Evolutionary conservation across 1,140 invertebrate species (phyloP).

Genomic region (Agraylea sexmaculata): DNA sequence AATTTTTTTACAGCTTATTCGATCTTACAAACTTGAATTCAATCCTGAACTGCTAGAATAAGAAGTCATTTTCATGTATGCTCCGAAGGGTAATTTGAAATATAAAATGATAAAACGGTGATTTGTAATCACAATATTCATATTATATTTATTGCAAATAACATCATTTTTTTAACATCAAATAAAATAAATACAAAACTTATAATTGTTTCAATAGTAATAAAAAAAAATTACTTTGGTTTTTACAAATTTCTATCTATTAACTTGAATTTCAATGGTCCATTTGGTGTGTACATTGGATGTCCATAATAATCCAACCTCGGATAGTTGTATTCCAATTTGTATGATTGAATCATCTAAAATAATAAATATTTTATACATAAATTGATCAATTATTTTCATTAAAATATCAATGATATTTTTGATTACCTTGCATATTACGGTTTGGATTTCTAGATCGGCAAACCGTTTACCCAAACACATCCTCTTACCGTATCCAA

Average conservation of each 20-base stretch:
- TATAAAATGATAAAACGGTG: conserved; percentile 54
- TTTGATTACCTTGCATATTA: conserved; percentile 49
- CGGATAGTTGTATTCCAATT: conserved; percentile 51
- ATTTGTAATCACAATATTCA: too few species aligned
- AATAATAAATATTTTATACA: conserved; percentile 27
- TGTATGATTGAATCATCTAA: conserved; percentile 55
- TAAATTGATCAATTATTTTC: background rate
- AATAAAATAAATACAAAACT: conserved; percentile 1
- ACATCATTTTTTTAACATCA: background rate
- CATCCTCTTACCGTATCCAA: conserved; percentile 63
- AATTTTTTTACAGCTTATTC: conserved; percentile 50
- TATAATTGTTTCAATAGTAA: background rate
- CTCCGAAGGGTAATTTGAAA: conserved; percentile 66
- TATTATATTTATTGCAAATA: too few species aligned
- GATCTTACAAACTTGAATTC: conserved; percentile 65
- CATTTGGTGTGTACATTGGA: conserved; percentile 64
- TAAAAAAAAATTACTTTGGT: background rate
- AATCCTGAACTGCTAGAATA: conserved; percentile 65
- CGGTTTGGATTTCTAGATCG: conserved; percentile 58
- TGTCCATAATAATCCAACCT: conserved; percentile 55
- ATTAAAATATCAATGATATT: background rate
- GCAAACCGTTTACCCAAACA: conserved; percentile 62
- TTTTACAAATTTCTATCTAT: conserved; percentile 27
- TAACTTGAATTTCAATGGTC: conserved; percentile 49
- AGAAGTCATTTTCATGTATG: conserved; percentile 80